Evolutionary conservation across 2,888 invertebrate genomes (phyloP).

Genomic region (Melanostoma mellinum): DNA sequence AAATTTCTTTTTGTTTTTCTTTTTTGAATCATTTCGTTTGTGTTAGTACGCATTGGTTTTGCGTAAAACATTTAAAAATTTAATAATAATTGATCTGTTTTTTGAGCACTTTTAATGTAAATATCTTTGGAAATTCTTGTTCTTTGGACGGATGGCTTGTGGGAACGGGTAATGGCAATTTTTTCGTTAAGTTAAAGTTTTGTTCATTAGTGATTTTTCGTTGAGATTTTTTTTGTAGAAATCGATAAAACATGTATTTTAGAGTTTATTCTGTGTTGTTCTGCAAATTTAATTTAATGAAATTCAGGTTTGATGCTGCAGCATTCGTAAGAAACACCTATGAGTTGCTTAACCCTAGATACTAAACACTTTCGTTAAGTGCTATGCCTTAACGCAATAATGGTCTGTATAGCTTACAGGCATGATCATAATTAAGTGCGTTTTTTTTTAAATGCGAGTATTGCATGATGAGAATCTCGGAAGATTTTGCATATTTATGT

Average conservation of each 20-base stretch:
- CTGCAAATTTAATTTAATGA: background rate
- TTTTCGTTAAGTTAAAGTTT: conserved; percentile 71
- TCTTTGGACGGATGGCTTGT: conserved; percentile 77
- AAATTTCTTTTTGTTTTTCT: conserved; percentile 6
- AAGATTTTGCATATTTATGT: too few relatives aligned
- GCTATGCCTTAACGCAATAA: too few relatives aligned
- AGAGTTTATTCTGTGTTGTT: conserved; percentile 8
- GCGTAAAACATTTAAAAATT: conserved; percentile 48
- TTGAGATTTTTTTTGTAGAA: too few relatives aligned
- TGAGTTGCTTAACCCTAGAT: too few relatives aligned
- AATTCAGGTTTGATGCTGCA: too few relatives aligned
- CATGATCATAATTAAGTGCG: too few relatives aligned
- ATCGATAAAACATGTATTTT: background rate
- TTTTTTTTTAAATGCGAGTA: too few relatives aligned
- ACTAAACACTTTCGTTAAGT: too few relatives aligned
- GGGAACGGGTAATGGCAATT: conserved; percentile 82
- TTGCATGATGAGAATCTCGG: too few relatives aligned
- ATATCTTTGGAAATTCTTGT: conserved; percentile 49
- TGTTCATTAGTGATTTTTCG: background rate
- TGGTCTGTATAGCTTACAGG: too few relatives aligned
- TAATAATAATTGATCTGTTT: conserved; percentile 7
- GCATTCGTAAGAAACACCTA: too few relatives aligned
- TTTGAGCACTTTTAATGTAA: conserved; percentile 48
- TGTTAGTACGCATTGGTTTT: conserved; percentile 37
- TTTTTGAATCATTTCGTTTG: conserved; percentile 32